These are phyloP conservation scores for Aphelenchoides fujianensis DNA, from an alignment of 1,140 invertebrate species.

Conservation along the genomic window DNA sequence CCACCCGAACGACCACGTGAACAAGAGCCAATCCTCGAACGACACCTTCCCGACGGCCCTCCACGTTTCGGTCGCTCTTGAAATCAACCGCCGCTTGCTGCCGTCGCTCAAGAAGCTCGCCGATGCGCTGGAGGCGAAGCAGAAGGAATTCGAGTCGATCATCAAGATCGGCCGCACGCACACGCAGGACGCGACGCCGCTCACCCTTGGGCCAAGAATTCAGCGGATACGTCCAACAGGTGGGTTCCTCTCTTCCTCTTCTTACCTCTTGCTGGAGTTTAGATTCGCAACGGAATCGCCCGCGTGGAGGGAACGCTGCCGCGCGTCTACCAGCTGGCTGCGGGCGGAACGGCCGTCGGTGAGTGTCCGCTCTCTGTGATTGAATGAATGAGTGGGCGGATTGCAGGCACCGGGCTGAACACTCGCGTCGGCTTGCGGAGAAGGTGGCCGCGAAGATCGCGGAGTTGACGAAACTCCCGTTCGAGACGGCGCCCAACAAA, in stretches of 20 bases:
- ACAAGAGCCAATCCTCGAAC: constrained; percentile 98
- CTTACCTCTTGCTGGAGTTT: constrained; percentile 5
- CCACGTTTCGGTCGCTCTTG: constrained; percentile 91
- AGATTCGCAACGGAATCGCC: constrained; percentile 77
- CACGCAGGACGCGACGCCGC: constrained; percentile 87
- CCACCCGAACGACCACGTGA: constrained; percentile 94
- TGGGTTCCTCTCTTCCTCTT: background rate
- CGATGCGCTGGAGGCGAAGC: constrained; percentile 74
- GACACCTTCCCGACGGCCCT: constrained; percentile 99
- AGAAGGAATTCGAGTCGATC: constrained; percentile 80
- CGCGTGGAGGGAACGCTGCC: constrained; percentile 81
- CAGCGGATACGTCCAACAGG: constrained; percentile 82
- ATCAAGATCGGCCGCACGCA: constrained; percentile 88
- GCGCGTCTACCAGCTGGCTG: constrained; percentile 79
- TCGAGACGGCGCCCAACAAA: constrained; percentile 91
- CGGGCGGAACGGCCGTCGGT: constrained; percentile 91
- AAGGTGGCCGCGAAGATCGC: constrained; percentile 69
- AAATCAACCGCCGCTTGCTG: constrained; percentile 78
- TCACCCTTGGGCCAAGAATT: constrained; percentile 98
- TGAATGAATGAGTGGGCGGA: too few species aligned
- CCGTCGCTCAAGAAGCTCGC: constrained; percentile 76
- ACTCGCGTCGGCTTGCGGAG: constrained; percentile 74
- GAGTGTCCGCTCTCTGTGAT: too few species aligned
- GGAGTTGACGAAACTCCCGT: constrained; percentile 72
- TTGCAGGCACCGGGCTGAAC: constrained; percentile 95